Percentiles rank a stretch among this genome's conserved stretches.
These are phyloP conservation scores for Acanthopagrus latus DNA, from an alignment of 2,797 vertebrate species.

Conservation along the genomic window DNA sequence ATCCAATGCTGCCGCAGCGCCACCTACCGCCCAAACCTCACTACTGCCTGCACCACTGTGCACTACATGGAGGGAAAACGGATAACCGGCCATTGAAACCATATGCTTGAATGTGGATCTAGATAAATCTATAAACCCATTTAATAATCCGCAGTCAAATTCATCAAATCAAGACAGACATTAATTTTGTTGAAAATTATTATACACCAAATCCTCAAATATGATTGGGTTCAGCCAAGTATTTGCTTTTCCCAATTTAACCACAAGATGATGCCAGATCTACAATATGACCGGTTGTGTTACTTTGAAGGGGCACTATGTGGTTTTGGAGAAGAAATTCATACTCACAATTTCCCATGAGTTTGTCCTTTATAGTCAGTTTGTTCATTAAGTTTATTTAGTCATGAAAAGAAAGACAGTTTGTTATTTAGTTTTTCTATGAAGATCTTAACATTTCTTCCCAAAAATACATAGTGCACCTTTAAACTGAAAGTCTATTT, in stretches of 20 bases:
- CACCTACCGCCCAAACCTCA: slow-evolving; percentile 15
- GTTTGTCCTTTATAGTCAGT: too few relatives aligned
- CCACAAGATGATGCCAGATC: slow-evolving; percentile 66
- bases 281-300: neutral
- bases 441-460: too few relatives aligned
- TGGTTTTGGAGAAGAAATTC: too few relatives aligned
- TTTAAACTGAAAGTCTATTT: neutral
- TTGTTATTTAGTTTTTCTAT: too few relatives aligned
- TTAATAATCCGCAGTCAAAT: neutral
- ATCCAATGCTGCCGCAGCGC: slow-evolving; percentile 2
- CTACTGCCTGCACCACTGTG: neutral
- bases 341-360: too few relatives aligned
- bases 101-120: neutral
- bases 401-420: too few relatives aligned
- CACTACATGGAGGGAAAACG: neutral
- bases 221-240: neutral
- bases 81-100: neutral
- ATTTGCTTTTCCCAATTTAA: slow-evolving; percentile 25
- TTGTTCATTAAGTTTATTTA: too few relatives aligned
- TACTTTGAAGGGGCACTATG: neutral
- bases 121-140: neutral
- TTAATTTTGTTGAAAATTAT: too few relatives aligned
- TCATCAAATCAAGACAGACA: neutral
- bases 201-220: neutral
- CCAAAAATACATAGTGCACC: too few relatives aligned